These are phyloP conservation scores for Onychostoma macrolepis DNA, from an alignment of 2,113 vertebrate species.

Conservation along the genomic window DNA sequence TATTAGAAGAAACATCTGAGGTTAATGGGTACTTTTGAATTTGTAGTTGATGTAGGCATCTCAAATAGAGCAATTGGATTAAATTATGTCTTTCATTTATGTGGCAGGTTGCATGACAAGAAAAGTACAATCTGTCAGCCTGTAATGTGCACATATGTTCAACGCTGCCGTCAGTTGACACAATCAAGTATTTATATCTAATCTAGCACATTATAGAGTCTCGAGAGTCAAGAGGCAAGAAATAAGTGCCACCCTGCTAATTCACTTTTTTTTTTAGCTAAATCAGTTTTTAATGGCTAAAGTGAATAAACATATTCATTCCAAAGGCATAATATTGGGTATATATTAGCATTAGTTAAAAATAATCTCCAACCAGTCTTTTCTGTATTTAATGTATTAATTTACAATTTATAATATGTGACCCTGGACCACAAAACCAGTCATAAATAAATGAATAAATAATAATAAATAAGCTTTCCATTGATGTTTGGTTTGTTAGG, in stretches of 20 bases:
- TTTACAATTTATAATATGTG: background rate
- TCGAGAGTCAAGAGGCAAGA: background rate
- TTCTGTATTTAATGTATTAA: background rate
- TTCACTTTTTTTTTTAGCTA: background rate
- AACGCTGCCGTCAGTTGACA: background rate
- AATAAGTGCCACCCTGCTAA: background rate
- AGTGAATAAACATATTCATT: background rate
- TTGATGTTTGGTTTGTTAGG: too few species aligned
- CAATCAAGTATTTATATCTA: background rate
- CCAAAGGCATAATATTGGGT: background rate
- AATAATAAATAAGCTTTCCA: too few species aligned
- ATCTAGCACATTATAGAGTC: background rate
- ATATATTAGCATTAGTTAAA: background rate
- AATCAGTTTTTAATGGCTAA: too few species aligned
- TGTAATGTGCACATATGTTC: constrained; percentile 2
- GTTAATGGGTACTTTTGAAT: background rate
- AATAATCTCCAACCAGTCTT: background rate
- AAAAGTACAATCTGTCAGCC: background rate
- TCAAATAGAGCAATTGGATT: background rate
- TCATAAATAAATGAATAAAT: too few species aligned
- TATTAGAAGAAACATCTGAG: background rate
- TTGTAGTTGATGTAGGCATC: background rate
- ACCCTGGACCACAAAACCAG: too few species aligned
- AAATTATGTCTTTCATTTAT: background rate
- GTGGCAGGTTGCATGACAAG: background rate